Conservation (phyloP, 2,797 vertebrate species). For the Amblyraja radiata region DNA sequence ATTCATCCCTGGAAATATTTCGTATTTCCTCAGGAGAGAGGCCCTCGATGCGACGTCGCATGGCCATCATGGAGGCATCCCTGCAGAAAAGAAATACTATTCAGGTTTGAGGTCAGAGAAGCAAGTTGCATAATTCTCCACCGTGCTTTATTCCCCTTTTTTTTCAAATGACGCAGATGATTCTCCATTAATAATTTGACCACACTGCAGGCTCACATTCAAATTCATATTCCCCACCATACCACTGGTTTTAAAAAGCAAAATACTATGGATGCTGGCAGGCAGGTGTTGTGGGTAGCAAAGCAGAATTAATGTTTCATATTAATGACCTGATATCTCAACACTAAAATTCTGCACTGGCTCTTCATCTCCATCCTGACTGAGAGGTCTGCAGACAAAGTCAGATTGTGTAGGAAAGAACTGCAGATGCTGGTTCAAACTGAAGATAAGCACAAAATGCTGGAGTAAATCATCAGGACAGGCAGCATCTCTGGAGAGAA, state of each 20-base stretch:
- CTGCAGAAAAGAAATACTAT: conserved; percentile 50
- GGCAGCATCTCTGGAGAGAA: too few relatives aligned
- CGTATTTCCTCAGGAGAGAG: conserved; percentile 91
- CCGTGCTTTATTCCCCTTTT: background rate
- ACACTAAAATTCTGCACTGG: background rate
- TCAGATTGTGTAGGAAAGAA: background rate
- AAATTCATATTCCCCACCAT: too few relatives aligned
- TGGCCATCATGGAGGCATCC: conserved; percentile 96
- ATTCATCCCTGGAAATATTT: conserved; percentile 89
- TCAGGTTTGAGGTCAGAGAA: too few relatives aligned
- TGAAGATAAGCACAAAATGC: too few relatives aligned
- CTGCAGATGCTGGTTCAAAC: too few relatives aligned
- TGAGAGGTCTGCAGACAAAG: background rate
- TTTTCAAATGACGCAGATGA: background rate
- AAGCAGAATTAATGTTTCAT: too few relatives aligned
- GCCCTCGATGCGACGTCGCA: conserved; percentile 92
- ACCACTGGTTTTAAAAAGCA: too few relatives aligned
- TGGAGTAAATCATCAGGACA: too few relatives aligned
- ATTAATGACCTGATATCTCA: too few relatives aligned
- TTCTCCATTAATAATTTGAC: background rate
- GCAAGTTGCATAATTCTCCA: background rate
- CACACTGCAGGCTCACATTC: too few relatives aligned
- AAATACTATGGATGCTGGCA: too few relatives aligned
- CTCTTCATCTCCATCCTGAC: background rate
- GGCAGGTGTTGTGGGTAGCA: too few relatives aligned